Conservation (phyloP, 2,797 vertebrate genomes). For the Acanthornis magna region DNA sequence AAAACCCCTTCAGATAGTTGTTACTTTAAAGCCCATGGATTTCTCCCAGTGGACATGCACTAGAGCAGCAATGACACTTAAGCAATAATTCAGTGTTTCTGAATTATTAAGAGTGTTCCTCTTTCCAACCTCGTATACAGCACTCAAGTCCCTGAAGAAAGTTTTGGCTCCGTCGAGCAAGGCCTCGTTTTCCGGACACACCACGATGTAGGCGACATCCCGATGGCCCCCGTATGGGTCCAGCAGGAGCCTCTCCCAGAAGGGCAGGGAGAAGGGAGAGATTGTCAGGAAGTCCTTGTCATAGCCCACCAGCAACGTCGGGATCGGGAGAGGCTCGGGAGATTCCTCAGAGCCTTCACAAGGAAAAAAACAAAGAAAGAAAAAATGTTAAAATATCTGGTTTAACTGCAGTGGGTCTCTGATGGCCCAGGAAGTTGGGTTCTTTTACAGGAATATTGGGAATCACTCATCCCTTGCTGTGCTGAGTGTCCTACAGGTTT, state of each 20-base stretch:
- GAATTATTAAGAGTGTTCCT: background rate
- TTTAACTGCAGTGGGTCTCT: background rate
- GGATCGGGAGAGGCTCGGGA: constrained; percentile 93
- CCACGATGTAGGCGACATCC: constrained; percentile 93
- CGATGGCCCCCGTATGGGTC: constrained; percentile 94
- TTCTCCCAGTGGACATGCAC: background rate
- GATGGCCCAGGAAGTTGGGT: background rate
- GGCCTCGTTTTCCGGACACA: constrained; percentile 92
- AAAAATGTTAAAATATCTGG: background rate
- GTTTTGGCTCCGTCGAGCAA: constrained; percentile 88
- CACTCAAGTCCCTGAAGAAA: constrained; percentile 97
- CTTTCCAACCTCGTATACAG: constrained; percentile 91
- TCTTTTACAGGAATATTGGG: background rate
- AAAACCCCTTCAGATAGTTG: background rate
- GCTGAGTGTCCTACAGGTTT: background rate
- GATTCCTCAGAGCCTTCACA: constrained; percentile 93
- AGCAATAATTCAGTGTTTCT: background rate
- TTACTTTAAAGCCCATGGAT: background rate
- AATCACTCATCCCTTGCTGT: background rate
- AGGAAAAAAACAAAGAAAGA: background rate
- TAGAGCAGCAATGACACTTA: background rate
- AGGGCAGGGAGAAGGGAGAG: constrained; percentile 92
- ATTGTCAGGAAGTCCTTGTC: constrained; percentile 95
- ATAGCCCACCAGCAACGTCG: constrained; percentile 90
- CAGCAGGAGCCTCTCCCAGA: constrained; percentile 96